These are phyloP conservation scores for Nesoenas mayeri DNA, from an alignment of 2,113 vertebrate species.

Conservation along the genomic window DNA sequence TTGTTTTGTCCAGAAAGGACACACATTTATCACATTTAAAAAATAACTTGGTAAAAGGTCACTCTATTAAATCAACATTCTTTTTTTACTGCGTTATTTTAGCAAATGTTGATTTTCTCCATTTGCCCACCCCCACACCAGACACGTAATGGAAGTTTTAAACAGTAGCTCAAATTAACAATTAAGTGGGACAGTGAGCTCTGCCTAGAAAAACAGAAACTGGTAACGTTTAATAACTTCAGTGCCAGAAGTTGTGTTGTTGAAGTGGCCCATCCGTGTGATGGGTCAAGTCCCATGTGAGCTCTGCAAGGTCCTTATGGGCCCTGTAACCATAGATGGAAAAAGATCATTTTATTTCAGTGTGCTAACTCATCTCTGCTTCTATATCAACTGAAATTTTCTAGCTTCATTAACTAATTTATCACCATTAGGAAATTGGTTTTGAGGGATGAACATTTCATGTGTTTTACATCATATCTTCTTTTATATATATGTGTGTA, in stretches of 20 bases:
- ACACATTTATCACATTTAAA: constrained; percentile 56
- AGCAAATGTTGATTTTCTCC: not conserved
- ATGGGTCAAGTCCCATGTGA: not conserved
- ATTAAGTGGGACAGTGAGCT: not conserved
- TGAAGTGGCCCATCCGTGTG: accelerated
- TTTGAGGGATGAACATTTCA: not conserved
- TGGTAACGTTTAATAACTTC: not conserved
- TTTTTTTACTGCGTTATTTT: not conserved
- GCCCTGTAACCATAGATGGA: not conserved
- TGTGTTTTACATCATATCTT: not conserved
- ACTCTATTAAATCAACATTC: constrained; percentile 19
- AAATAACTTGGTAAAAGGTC: constrained; percentile 36
- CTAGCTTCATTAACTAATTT: not conserved
- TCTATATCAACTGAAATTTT: not conserved
- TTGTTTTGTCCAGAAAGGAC: constrained; percentile 24
- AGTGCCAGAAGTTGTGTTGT: not conserved
- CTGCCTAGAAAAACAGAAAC: not conserved
- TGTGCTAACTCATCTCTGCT: not conserved
- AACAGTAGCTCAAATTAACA: not conserved
- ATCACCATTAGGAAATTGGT: not conserved
- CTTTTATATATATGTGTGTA: not conserved
- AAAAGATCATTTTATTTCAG: not conserved
- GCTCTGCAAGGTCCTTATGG: not conserved
- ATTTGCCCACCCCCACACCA: not conserved
- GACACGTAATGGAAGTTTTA: not conserved